Percentiles rank a stretch among this genome's conserved stretches.
Evolutionary conservation across 2,797 vertebrate species (phyloP).

Genomic region (Falco naumanni): DNA sequence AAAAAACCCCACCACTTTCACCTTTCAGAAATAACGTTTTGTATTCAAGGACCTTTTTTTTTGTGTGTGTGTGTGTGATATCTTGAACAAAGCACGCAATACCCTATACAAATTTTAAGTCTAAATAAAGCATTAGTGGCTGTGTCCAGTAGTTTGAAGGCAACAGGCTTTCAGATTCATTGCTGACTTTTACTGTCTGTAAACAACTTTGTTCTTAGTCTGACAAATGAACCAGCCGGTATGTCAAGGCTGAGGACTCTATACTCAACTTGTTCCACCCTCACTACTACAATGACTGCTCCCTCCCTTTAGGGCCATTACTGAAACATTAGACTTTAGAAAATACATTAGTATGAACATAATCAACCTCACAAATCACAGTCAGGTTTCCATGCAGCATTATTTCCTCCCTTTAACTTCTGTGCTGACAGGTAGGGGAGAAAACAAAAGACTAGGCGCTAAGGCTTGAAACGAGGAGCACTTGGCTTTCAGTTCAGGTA

Average conservation of each 20-base stretch:
- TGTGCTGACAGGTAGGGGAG: not conserved
- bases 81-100: constrained; percentile 1
- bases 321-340: constrained; percentile 57
- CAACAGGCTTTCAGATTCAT: constrained; percentile 52
- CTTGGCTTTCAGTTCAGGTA: not conserved
- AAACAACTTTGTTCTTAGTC: constrained; percentile 68
- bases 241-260: constrained; percentile 62
- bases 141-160: constrained; percentile 40
- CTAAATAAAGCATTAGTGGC: constrained; percentile 52
- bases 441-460: not conserved
- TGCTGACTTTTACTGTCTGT: constrained; percentile 41
- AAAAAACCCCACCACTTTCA: not conserved
- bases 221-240: constrained; percentile 68
- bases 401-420: constrained; percentile 29
- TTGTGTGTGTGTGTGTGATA: not conserved
- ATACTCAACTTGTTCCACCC: constrained; percentile 22
- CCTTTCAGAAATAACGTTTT: not conserved
- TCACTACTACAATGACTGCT: constrained; percentile 45
- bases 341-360: constrained; percentile 56
- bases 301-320: constrained; percentile 61
- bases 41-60: constrained; percentile 7
- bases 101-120: constrained; percentile 22
- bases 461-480: not conserved
- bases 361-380: constrained; percentile 51
- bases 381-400: constrained; percentile 50